Evolutionary conservation across 2,888 invertebrate species (phyloP).

Genomic region (Sinopyrophorus schimmeli): DNA sequence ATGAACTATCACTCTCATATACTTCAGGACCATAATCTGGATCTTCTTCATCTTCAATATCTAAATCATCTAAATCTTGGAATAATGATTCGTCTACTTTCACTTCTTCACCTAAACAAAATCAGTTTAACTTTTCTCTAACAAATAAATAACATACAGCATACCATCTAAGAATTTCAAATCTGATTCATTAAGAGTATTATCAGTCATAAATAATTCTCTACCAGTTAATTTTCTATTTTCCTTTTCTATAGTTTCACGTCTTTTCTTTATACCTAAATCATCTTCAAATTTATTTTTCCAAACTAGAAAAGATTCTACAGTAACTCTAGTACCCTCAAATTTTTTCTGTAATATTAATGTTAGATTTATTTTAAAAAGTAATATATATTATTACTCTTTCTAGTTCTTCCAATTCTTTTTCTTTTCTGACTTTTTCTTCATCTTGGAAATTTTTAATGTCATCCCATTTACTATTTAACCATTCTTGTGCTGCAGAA

Average conservation of each 20-base stretch:
- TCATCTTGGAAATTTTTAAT: conserved; percentile 74
- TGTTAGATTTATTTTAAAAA: too few relatives aligned
- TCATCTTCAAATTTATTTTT: conserved; percentile 91
- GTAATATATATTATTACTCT: conserved; percentile 60
- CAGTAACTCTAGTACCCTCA: conserved; percentile 93
- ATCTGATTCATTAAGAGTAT: conserved; percentile 93
- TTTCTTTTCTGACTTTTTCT: conserved; percentile 66
- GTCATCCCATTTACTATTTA: conserved; percentile 83
- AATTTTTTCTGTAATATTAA: conserved; percentile 75
- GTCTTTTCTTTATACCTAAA: conserved; percentile 73
- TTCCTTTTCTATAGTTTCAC: conserved; percentile 71
- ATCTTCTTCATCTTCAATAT: conserved; percentile 69
- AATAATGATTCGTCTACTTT: conserved; percentile 94
- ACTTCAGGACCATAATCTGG: conserved; percentile 64
- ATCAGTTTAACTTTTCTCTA: conserved; percentile 42
- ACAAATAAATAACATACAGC: conserved; percentile 12
- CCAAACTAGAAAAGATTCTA: conserved; percentile 95
- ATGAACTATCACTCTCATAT: conserved; percentile 41
- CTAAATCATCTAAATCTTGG: conserved; percentile 85
- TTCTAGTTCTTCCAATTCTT: conserved; percentile 87
- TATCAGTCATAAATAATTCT: conserved; percentile 92
- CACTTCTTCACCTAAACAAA: conserved; percentile 69
- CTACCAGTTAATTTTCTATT: conserved; percentile 87
- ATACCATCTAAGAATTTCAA: conserved; percentile 88
- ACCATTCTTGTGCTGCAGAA: conserved; percentile 86